Evolutionary conservation across 2,888 invertebrate genomes (phyloP), one percentile per base, ranked within the genome.

Genomic region (Drosophila mulleri): DNA sequence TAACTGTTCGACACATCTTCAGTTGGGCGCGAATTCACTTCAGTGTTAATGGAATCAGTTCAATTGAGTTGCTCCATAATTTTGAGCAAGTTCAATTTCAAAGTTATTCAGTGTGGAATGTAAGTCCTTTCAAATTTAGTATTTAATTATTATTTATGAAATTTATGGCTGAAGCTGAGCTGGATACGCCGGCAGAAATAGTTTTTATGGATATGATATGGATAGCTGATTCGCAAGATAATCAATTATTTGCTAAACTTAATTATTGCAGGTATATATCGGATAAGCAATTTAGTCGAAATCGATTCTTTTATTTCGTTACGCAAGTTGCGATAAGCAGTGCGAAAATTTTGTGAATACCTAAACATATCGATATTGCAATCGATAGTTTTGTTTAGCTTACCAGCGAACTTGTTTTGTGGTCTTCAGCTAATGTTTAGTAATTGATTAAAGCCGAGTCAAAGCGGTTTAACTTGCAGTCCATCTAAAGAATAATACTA

Each of bases 391-490:
- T 7, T 23, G 16, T 11, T 23, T 53, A 39, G n/a, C 14, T 37
- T 3, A 12, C 11, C 26, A 18, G 3, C 16, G 29, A 44, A 59
- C 47, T 59, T 67, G 48, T 72, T 75, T 65, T 35, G 47, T 39
- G 20, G 37, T 35, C 52, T 41, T 29, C 9, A 53, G 45, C 35
- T 72, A 29, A 37, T 18, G 26, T 50, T 77, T 70, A 78, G 78
- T 78, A 56, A 65, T 56, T 65, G 62, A 32, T 73, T 73, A 62
- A 37, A 67, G 47, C 52, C 66, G 56, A 50, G 42, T 14, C 18
- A 50, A 18, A 64, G 44, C 61, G 62, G 78, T 80, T 67, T 35
- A 18, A 47, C 12, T 65, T 72, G 12, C 53, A 16, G 9, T 54
- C 6, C 8, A 32, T 1, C 16, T 16, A 42, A 52, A 23, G 26